phyloP scores from a whole-genome alignment of 2,888 invertebrate species.

The Dryadula phaetusa region DNA sequence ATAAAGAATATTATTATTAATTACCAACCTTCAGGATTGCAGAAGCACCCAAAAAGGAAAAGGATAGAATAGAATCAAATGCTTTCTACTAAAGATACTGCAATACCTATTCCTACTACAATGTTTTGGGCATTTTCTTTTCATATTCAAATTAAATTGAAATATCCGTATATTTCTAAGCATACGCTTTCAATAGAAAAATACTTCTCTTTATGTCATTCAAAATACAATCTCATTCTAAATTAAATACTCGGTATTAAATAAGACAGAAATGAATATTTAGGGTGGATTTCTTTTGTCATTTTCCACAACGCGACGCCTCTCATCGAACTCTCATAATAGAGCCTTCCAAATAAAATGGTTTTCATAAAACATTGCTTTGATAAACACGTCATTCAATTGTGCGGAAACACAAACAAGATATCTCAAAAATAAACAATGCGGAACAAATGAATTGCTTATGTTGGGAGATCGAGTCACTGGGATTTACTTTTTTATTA shows the following conservation, averaged over 20 bases:
- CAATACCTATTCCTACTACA: not conserved
- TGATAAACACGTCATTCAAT: slow-evolving; percentile 70
- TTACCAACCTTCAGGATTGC: too few relatives aligned
- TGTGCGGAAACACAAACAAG: slow-evolving; percentile 67
- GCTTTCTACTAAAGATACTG: too few relatives aligned
- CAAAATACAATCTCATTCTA: slow-evolving; percentile 23
- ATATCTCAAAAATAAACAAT: slow-evolving; percentile 70
- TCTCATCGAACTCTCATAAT: slow-evolving; percentile 52
- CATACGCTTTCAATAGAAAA: not conserved
- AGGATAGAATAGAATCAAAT: too few relatives aligned
- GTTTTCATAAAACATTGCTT: slow-evolving; percentile 61
- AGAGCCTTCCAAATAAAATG: slow-evolving; percentile 58
- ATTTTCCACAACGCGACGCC: slow-evolving; percentile 51
- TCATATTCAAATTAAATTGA: not conserved
- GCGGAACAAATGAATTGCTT: slow-evolving; percentile 75
- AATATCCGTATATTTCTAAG: not conserved
- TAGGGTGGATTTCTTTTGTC: slow-evolving; percentile 53
- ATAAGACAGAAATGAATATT: slow-evolving; percentile 29
- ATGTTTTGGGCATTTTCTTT: not conserved
- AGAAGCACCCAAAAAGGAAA: too few relatives aligned
- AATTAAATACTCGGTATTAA: slow-evolving; percentile 27
- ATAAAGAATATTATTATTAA: too few relatives aligned
- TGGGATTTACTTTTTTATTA: slow-evolving; percentile 9
- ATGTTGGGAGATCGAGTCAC: slow-evolving; percentile 33
- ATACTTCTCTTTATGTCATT: slow-evolving; percentile 10